These are phyloP conservation scores for Pollenia amentaria DNA, from an alignment of 2,888 invertebrate species.

Conservation along the genomic window DNA sequence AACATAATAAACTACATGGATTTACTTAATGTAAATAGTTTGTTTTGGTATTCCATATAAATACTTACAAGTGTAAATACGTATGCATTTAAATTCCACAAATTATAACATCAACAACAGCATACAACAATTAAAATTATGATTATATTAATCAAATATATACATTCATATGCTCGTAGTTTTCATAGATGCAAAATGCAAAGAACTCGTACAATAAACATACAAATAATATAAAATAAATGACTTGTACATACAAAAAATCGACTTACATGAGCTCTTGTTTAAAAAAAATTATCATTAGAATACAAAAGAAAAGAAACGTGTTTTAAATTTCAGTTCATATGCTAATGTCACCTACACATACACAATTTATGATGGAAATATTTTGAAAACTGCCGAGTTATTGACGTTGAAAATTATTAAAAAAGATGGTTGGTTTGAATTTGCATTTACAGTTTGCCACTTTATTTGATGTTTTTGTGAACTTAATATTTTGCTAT, in stretches of 20 bases:
- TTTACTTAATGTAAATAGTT: constrained; percentile 30
- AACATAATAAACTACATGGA: constrained; percentile 78
- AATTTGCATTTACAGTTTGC: constrained; percentile 34
- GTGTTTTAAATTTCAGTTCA: constrained; percentile 47
- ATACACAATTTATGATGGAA: not conserved
- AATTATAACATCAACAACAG: not conserved
- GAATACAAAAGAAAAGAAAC: not conserved
- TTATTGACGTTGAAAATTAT: not conserved
- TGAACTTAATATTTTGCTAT: no score
- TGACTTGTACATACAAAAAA: not conserved
- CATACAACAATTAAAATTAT: not conserved
- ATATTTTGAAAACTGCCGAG: no score
- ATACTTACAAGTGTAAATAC: not conserved
- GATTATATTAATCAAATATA: not conserved
- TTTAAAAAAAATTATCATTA: constrained; percentile 14
- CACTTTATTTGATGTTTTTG: no score
- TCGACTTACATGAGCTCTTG: not conserved
- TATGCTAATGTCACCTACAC: constrained; percentile 68
- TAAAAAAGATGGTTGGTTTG: constrained; percentile 7
- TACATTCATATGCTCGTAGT: not conserved
- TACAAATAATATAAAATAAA: not conserved
- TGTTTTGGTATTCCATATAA: not conserved
- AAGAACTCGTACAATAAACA: no score
- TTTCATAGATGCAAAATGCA: not conserved
- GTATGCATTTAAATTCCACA: not conserved